Conservation (phyloP, 2,113 vertebrate genomes). For the Chelonoidis abingdonii region DNA sequence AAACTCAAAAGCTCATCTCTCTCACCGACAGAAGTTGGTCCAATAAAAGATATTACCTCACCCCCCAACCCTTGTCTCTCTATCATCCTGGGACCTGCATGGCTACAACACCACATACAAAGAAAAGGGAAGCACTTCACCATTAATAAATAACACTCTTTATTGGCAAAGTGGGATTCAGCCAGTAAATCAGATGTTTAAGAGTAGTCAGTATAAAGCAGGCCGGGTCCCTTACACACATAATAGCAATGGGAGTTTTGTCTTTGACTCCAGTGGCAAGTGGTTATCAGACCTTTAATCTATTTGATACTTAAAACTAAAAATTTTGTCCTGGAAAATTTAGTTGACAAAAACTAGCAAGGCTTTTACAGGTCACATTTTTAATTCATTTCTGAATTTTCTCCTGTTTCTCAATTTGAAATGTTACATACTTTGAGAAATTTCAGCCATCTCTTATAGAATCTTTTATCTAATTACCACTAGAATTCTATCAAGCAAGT, state of each 20-base stretch:
- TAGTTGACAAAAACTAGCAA: neutral
- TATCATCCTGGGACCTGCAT: neutral
- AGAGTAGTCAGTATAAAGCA: neutral
- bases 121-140: neutral
- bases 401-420: neutral
- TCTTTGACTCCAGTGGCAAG: neutral
- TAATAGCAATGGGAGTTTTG: neutral
- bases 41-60: neutral
- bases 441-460: neutral
- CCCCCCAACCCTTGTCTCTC: too few species aligned
- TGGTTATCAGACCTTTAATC: neutral
- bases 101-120: neutral
- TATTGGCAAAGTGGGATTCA: neutral
- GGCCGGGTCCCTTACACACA: neutral
- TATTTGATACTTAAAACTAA: neutral
- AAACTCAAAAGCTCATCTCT: neutral
- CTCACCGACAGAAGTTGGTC: neutral
- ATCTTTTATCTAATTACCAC: neutral
- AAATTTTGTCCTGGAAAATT: neutral
- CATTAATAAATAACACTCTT: neutral
- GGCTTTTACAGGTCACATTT: neutral
- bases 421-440: neutral
- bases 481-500: neutral
- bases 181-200: neutral
- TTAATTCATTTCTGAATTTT: neutral